These are phyloP conservation scores for Benthochromis sp. DNA, from an alignment of 2,113 vertebrate species.

Conservation along the genomic window DNA sequence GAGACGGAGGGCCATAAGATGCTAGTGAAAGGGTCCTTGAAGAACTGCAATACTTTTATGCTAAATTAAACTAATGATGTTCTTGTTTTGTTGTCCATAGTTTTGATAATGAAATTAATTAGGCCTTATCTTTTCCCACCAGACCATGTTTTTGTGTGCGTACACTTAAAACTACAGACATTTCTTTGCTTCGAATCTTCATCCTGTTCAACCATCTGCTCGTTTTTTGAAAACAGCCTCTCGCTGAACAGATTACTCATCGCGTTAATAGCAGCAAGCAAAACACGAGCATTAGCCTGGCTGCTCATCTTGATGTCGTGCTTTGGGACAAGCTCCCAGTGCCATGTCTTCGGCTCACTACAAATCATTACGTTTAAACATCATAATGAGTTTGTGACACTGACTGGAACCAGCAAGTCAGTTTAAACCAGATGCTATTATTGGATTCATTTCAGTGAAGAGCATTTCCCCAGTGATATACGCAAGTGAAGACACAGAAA, in stretches of 20 bases:
- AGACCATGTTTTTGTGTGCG: slow-evolving; percentile 15
- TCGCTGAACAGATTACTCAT: slow-evolving; percentile 24
- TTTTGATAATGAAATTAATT: slow-evolving; percentile 51
- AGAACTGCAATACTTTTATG: background rate
- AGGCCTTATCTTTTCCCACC: slow-evolving; percentile 36
- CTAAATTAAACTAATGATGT: slow-evolving; percentile 43
- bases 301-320: slow-evolving; percentile 38
- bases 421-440: slow-evolving; percentile 17
- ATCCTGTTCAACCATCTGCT: slow-evolving; percentile 38
- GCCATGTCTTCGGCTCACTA: background rate
- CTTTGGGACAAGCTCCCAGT: slow-evolving; percentile 23
- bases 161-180: slow-evolving; percentile 12
- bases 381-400: slow-evolving; percentile 47
- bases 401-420: slow-evolving; percentile 11
- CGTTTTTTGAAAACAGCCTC: background rate
- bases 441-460: background rate
- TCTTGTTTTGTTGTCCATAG: slow-evolving; percentile 22
- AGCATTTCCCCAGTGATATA: background rate
- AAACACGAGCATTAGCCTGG: slow-evolving; percentile 6
- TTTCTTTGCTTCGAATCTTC: slow-evolving; percentile 10
- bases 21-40: slow-evolving; percentile 1
- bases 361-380: slow-evolving; percentile 54
- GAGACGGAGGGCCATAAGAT: slow-evolving; percentile 2
- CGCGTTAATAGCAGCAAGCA: slow-evolving; percentile 10
- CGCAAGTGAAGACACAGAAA: background rate